These are phyloP conservation scores for Allolobophora icterica DNA, from an alignment of 2,888 invertebrate species.

Conservation along the genomic window DNA sequence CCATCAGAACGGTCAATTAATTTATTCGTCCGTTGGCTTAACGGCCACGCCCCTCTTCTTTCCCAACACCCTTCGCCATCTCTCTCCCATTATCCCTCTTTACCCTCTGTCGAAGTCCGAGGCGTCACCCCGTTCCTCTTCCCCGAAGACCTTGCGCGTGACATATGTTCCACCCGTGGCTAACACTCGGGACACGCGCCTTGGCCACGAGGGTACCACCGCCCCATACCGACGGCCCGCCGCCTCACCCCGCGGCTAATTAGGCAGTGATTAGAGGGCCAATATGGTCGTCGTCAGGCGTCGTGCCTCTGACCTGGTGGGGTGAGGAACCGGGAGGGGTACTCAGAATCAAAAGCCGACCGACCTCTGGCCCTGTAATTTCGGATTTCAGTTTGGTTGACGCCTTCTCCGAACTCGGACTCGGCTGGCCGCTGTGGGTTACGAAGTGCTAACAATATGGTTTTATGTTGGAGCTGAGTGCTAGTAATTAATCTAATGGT, in stretches of 20 bases:
- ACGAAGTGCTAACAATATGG: background rate
- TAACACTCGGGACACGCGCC: background rate
- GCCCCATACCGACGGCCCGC: background rate
- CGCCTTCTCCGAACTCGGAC: background rate
- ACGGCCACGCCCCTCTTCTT: background rate
- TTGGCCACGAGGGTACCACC: background rate
- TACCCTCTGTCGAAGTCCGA: background rate
- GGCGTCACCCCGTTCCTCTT: background rate
- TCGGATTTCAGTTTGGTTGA: background rate
- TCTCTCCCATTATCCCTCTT: background rate
- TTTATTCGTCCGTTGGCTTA: background rate
- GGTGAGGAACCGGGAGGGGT: background rate
- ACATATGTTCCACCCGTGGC: slow-evolving; percentile 17
- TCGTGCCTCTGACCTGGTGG: background rate
- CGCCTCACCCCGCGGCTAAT: background rate
- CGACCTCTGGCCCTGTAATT: background rate
- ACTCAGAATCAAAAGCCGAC: background rate
- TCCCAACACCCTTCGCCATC: background rate
- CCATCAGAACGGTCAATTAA: background rate
- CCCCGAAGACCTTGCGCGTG: background rate
- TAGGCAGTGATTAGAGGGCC: background rate
- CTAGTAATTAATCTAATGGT: background rate
- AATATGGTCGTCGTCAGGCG: background rate
- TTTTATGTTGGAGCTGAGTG: background rate
- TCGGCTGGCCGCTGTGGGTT: background rate